Evolutionary conservation across 2,113 vertebrate genomes (phyloP).

Genomic region (Dicerorhinus sumatrensis): DNA sequence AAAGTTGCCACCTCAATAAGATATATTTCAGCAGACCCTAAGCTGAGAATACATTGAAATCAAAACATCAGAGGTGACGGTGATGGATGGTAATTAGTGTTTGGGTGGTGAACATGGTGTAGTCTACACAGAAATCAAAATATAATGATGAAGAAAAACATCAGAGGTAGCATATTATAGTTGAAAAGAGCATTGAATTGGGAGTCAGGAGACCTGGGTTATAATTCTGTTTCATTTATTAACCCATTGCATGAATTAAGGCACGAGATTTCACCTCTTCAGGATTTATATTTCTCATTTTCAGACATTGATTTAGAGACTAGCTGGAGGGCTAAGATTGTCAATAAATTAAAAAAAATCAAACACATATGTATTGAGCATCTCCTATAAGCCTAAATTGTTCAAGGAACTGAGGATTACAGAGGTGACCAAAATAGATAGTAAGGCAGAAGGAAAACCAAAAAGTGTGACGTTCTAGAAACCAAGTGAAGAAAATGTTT

Average conservation of each 20-base stretch:
- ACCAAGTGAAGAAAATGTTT: neutral
- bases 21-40: neutral
- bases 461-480: neutral
- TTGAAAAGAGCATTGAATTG: neutral
- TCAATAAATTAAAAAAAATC: neutral
- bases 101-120: too few species aligned
- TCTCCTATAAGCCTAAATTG: neutral
- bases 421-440: neutral
- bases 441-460: neutral
- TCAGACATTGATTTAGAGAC: neutral
- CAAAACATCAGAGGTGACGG: neutral
- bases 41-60: constrained; percentile 12
- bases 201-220: neutral
- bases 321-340: neutral
- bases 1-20: neutral
- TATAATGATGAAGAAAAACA: neutral
- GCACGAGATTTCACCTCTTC: neutral
- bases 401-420: neutral
- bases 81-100: too few species aligned
- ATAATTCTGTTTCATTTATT: neutral
- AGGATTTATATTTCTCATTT: neutral
- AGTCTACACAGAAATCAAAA: neutral
- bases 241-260: neutral
- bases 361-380: neutral
- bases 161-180: neutral